Base-by-base conservation (phyloP, 2,888 invertebrate genomes). In the Dendrolimus pini region DNA sequence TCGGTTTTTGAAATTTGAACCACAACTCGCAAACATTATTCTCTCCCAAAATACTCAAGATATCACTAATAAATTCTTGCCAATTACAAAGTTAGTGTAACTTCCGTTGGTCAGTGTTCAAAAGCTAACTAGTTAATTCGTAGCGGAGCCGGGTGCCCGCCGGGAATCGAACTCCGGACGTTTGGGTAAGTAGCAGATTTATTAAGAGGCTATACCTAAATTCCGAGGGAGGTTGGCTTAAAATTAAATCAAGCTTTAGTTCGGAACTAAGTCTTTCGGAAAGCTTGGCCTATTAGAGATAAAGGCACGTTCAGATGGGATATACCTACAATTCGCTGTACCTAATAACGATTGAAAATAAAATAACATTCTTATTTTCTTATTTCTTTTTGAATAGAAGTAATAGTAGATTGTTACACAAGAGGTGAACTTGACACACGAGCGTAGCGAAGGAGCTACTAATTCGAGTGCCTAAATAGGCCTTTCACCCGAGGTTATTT, bases 231-330 rank as follows among this genome's bases (percentile, higher is more conserved):
- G 71, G 69, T 69, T 69, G 74, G 82, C 73, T 82, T 83, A 80
- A 85, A 86, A 85, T 88, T 87, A 85, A 89, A 85, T 85, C 86
- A 82, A 72, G 82, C 71, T 76, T 82, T 81, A 80, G 83, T 83
- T 82, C 73, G 65, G 62, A 74, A 78, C 80, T 84, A 85, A 88
- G 80, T 81, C 75, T 74, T 75, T 75, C 70, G 71, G 76, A 77
- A 75, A 65, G 75, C 73, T 77, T 76, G 70, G 81, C 80, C 77
- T 78, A 75, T 69, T 65, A 71, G 62, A 77, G 78, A 80, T 79
- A 83, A 71, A 68, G 65, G 68, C 60, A 64, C 63, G 9, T 47
- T 47, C 3, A 30, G 30, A 30, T 30, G 30, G 30, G 6, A 30
- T 30, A 30, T 30, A 30, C 30, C 30, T 30, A 30, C 6, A 30